phyloP scores from a whole-genome alignment of 2,113 vertebrate genomes.

The Hystrix cristata region DNA sequence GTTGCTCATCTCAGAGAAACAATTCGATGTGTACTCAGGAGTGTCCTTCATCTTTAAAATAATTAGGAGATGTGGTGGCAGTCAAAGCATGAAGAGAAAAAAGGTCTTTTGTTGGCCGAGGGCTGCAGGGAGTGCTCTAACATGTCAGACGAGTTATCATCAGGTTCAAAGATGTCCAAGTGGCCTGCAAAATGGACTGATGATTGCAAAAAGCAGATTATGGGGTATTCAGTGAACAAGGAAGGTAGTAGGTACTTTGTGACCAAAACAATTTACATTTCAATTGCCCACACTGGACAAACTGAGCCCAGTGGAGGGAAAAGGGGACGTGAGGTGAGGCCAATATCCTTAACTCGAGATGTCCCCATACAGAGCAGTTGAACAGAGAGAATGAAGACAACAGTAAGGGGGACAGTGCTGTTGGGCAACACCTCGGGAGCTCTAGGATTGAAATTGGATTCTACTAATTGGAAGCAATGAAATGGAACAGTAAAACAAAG shows the following conservation, averaged over 20 bases:
- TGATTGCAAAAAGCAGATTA: not conserved
- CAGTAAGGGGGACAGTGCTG: rapidly evolving
- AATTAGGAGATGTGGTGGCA: not conserved
- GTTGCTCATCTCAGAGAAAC: no score
- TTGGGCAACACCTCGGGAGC: not conserved
- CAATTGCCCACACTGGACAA: not conserved
- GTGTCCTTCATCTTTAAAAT: conserved; percentile 44
- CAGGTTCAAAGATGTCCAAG: not conserved
- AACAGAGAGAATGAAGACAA: not conserved
- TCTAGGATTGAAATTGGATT: not conserved
- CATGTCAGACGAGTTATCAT: not conserved
- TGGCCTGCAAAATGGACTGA: not conserved
- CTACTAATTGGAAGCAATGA: conserved; percentile 53
- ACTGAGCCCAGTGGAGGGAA: not conserved
- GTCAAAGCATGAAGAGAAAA: not conserved
- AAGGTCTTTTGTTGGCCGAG: not conserved
- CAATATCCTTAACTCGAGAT: conserved; percentile 12
- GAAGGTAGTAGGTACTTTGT: not conserved
- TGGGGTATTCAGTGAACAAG: not conserved
- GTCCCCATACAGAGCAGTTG: not conserved
- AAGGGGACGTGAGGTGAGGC: not conserved
- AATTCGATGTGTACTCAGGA: no score
- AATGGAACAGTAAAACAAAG: not conserved
- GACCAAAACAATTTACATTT: conserved; percentile 11
- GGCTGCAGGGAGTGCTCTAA: not conserved